Evolutionary conservation across 2,888 invertebrate species (phyloP).

Genomic region (Leptothorax acervorum): DNA sequence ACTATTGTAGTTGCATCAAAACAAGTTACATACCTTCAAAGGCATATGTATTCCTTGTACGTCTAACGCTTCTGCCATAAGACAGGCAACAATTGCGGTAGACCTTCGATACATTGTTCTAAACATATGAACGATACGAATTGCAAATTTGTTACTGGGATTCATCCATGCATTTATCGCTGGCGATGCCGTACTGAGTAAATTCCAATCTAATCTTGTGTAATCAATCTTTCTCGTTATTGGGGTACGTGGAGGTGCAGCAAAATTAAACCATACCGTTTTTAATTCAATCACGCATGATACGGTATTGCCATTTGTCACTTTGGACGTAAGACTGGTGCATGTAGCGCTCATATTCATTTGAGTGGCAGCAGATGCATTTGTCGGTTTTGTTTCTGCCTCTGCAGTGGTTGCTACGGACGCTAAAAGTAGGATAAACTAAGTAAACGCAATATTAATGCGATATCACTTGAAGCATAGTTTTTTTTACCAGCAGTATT

Average conservation of each 20-base stretch:
- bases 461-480: neutral
- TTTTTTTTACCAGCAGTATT: conserved; percentile 70
- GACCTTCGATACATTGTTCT: conserved; percentile 92
- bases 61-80: conserved; percentile 98
- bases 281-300: conserved; percentile 96
- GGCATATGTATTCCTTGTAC: conserved; percentile 93
- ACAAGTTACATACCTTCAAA: conserved; percentile 88
- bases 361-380: conserved; percentile 84
- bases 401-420: conserved; percentile 68
- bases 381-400: conserved; percentile 70
- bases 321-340: conserved; percentile 85
- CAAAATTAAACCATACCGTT: conserved; percentile 98
- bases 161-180: conserved; percentile 99
- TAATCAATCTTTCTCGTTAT: conserved; percentile 98
- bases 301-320: conserved; percentile 91
- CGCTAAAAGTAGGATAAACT: conserved; percentile 55
- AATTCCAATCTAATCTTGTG: conserved; percentile 98
- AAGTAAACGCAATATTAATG: conserved; percentile 15
- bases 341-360: conserved; percentile 78
- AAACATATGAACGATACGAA: conserved; percentile 93
- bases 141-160: conserved; percentile 96
- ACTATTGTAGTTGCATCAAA: neutral
- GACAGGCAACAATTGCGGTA: conserved; percentile 95
- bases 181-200: conserved; percentile 97
- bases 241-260: conserved; percentile 97